Evolutionary conservation across 2,888 invertebrate species (phyloP), one percentile per base, ranked within the genome.

Genomic region (Onchidella celtica): DNA sequence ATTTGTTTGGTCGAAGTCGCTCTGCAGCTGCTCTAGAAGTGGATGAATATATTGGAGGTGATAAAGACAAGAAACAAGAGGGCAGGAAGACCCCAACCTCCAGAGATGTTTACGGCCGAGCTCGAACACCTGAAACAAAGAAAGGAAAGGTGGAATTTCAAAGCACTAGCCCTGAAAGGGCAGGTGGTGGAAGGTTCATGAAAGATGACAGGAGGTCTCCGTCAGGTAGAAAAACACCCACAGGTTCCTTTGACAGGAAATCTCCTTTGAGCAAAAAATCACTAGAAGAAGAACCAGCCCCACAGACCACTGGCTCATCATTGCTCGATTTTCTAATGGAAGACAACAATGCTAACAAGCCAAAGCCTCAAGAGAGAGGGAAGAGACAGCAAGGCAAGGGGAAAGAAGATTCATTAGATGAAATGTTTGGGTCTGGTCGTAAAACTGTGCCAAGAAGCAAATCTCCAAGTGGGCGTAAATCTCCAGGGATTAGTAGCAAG

Each of bases 211-310:
- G 72, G 61, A 83, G 73, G 38, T 77, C 82, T 11, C 61, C 81
- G 2, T 75, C 82, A 11, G 86, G 83, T 11, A 69, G 84, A 27
- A 86, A 86, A 59, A 84, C 85, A 11, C 85, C 86, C 14, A 82
- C 81, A 14, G 76, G 79, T 27, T 24, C 38, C 2, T n/a, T 21
- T 34, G 77, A 84, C 59, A 57, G 82, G 21, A 82, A 84, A 79
- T 79, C 85, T 55, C 84, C 85, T 40, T 27, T 65, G 17, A 65
- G 36, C n/a, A 36, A 57, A n/a, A 38, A 55, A 34, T 65, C 61
- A 47, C 40, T 72, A 47, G 21, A 79, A 66, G n/a, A 84, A 79
- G 47, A 79, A 69, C 24, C 83, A 59, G 75, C 63, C 66, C 34
- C 81, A 29, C 83, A 85, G 73, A 85, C 85, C 74, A 83, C 85